Evolutionary conservation across 2,113 vertebrate species (phyloP).

Genomic region (Lampris megalopsis): DNA sequence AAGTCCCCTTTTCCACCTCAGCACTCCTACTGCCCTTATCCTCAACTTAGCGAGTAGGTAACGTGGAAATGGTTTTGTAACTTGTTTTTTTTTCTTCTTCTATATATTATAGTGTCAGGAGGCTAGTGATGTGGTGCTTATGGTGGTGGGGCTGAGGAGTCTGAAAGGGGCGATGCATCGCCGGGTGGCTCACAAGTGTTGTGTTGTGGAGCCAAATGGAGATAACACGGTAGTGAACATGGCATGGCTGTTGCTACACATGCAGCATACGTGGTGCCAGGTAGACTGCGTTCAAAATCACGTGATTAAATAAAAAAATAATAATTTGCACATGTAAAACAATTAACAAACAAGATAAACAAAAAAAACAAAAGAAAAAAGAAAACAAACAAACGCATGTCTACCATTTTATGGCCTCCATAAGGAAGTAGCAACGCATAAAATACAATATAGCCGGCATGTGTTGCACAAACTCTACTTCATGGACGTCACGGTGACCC

Average conservation of each 20-base stretch:
- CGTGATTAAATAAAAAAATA: too few species aligned
- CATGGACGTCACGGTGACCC: neutral
- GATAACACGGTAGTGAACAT: too few species aligned
- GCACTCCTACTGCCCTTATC: neutral
- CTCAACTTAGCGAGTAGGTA: neutral
- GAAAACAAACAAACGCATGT: neutral
- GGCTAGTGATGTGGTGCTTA: neutral
- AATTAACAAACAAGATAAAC: too few species aligned
- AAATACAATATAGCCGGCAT: too few species aligned
- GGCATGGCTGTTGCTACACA: too few species aligned
- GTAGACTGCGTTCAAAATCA: too few species aligned
- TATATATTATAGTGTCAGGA: constrained; percentile 7
- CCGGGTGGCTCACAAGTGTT: too few species aligned
- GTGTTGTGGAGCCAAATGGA: too few species aligned
- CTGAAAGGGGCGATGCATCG: constrained; percentile 25
- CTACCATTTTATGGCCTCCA: constrained; percentile 22
- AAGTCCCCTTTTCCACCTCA: neutral
- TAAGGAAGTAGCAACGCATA: constrained; percentile 6
- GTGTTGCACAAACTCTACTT: too few species aligned
- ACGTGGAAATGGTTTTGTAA: neutral
- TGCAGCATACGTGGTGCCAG: too few species aligned
- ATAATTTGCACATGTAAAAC: too few species aligned
- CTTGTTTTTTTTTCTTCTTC: constrained; percentile 5
- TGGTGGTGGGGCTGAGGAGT: neutral
- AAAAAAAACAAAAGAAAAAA: too few species aligned